A percentile compares a stretch with the other conserved stretches of the same genome.
These are phyloP conservation scores for Drosophila phalerata DNA, from an alignment of 2,888 invertebrate species.

Conservation along the genomic window DNA sequence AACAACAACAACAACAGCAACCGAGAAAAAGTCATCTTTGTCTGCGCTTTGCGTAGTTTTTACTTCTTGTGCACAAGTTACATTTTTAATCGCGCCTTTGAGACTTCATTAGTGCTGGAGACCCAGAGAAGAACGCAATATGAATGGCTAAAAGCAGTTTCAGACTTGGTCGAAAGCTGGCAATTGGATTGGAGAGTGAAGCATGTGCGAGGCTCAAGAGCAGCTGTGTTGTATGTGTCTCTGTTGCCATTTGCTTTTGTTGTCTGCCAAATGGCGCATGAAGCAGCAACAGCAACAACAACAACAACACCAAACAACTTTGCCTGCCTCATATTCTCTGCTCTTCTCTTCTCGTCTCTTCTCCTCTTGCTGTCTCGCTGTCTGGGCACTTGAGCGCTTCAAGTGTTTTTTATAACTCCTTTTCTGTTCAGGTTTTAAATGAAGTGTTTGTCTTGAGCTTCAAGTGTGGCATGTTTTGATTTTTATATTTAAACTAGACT, in stretches of 20 bases:
- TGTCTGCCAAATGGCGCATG: slow-evolving; percentile 79
- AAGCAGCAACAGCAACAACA: slow-evolving; percentile 44
- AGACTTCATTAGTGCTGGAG: slow-evolving; percentile 79
- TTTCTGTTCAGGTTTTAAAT: slow-evolving; percentile 69
- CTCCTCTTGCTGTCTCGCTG: slow-evolving; percentile 36
- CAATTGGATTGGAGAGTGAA: slow-evolving; percentile 20
- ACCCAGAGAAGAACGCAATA: slow-evolving; percentile 53
- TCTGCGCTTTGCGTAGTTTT: slow-evolving; percentile 59
- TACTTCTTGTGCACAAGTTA: slow-evolving; percentile 74
- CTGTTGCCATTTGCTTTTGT: slow-evolving; percentile 42
- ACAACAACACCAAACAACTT: slow-evolving; percentile 19
- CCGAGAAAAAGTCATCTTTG: slow-evolving; percentile 46
- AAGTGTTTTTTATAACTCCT: slow-evolving; percentile 74
- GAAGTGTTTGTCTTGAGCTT: slow-evolving; percentile 78
- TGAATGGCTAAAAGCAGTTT: slow-evolving; percentile 60
- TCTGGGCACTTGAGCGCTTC: slow-evolving; percentile 70
- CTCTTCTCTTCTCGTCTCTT: no score
- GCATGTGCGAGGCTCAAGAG: slow-evolving; percentile 74
- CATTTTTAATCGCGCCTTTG: slow-evolving; percentile 81
- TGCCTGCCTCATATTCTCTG: slow-evolving; percentile 32
- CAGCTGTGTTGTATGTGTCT: slow-evolving; percentile 47
- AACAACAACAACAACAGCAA: background rate
- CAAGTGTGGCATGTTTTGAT: slow-evolving; percentile 78
- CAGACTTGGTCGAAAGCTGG: slow-evolving; percentile 19
- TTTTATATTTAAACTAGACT: slow-evolving; percentile 65